phyloP scores from a whole-genome alignment of 1,140 invertebrate species.

The Drosophila pallidifrons region DNA sequence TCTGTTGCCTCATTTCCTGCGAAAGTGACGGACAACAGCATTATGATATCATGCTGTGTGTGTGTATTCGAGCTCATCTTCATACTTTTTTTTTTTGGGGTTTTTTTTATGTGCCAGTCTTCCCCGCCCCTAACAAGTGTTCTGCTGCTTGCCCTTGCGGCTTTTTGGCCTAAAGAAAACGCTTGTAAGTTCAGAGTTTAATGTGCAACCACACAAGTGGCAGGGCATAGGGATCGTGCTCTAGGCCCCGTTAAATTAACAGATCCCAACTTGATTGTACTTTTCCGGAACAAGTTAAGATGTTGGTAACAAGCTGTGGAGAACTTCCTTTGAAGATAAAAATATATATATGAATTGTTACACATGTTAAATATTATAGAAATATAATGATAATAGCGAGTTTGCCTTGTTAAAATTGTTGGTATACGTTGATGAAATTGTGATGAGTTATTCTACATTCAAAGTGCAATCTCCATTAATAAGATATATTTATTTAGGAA shows the following conservation, averaged over 20 bases:
- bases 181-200: slow-evolving; percentile 36
- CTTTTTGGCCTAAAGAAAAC: slow-evolving; percentile 3
- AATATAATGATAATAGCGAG: too few species aligned
- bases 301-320: neutral
- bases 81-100: slow-evolving; percentile 3
- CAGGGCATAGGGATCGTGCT: slow-evolving; percentile 14
- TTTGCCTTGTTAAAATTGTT: too few species aligned
- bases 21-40: slow-evolving; percentile 66
- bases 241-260: neutral
- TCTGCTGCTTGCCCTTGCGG: neutral
- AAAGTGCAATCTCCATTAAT: too few species aligned
- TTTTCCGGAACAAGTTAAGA: slow-evolving; percentile 2
- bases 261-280: slow-evolving; percentile 2
- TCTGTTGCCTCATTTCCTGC: slow-evolving; percentile 72
- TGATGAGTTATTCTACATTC: too few species aligned
- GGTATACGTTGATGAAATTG: too few species aligned
- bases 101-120: slow-evolving; percentile 15
- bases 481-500: too few species aligned
- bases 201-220: slow-evolving; percentile 11
- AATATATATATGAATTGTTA: neutral
- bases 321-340: neutral
- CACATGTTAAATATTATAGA: too few species aligned
- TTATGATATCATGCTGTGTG: slow-evolving; percentile 70
- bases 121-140: slow-evolving; percentile 12
- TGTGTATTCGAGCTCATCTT: slow-evolving; percentile 55